Conservation (phyloP, 2,888 invertebrate species). For the Leucophora obtusa region DNA sequence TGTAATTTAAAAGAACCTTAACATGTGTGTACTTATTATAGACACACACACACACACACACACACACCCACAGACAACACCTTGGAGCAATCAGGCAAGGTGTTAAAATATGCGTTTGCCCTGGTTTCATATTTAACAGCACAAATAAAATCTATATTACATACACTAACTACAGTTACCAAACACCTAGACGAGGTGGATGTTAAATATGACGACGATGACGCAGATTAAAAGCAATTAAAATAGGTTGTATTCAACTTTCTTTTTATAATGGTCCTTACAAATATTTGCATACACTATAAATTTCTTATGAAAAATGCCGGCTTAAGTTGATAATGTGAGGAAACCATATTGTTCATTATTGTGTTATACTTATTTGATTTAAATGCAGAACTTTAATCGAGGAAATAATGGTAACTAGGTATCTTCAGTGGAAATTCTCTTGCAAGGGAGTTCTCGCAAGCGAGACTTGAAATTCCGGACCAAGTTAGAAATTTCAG, state of each 20-base stretch:
- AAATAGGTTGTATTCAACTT: not conserved
- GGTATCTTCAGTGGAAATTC: too few species aligned
- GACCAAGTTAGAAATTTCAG: too few species aligned
- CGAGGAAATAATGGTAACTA: too few species aligned
- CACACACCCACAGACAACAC: not conserved
- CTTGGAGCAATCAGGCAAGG: conserved; percentile 11
- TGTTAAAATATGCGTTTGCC: conserved; percentile 39
- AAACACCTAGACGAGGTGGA: not conserved
- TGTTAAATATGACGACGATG: conserved; percentile 3
- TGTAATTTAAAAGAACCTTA: conserved; percentile 3
- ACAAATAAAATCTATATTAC: not conserved
- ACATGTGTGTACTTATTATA: not conserved
- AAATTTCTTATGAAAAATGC: not conserved
- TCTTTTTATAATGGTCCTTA: conserved; percentile 8
- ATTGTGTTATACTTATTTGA: too few species aligned
- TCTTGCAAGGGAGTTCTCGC: too few species aligned
- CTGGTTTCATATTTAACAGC: conserved; percentile 24
- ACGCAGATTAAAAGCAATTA: conserved; percentile 29
- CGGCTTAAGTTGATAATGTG: not conserved
- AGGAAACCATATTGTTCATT: not conserved
- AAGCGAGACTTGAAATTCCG: too few species aligned
- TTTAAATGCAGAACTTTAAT: too few species aligned
- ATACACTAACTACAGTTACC: not conserved
- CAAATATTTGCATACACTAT: not conserved
- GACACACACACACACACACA: too few species aligned